Evolutionary conservation across 2,888 invertebrate genomes (phyloP).

Genomic region (Sphaerophoria rueppellii): DNA sequence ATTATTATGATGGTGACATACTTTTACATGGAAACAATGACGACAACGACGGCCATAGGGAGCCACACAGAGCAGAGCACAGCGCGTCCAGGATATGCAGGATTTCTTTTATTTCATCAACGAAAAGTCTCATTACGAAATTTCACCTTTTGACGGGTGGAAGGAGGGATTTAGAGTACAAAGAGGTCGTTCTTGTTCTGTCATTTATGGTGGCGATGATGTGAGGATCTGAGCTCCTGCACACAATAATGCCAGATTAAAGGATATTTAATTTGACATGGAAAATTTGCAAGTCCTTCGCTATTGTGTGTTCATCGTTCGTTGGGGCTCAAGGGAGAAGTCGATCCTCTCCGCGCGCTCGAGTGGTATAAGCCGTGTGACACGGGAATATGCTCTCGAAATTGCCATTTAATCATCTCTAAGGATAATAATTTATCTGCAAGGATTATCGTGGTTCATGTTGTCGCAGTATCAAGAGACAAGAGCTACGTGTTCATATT

Average conservation of each 20-base stretch:
- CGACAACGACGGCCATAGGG: not conserved
- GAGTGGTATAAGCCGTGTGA: constrained; percentile 27
- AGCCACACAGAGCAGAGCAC: not conserved
- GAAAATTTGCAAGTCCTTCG: constrained; percentile 56
- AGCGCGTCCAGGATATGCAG: not conserved
- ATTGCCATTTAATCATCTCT: constrained; percentile 68
- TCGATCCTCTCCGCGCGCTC: not conserved
- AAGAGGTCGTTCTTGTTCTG: constrained; percentile 30
- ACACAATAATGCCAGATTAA: constrained; percentile 42
- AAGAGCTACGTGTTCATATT: not conserved
- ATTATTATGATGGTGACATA: constrained; percentile 58
- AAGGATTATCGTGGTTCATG: constrained; percentile 62
- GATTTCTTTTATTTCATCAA: constrained; percentile 44
- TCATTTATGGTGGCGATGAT: not conserved
- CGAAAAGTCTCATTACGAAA: constrained; percentile 33
- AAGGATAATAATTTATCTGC: constrained; percentile 62
- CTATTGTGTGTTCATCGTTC: not conserved
- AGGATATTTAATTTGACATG: constrained; percentile 62
- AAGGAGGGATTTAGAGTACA: constrained; percentile 4
- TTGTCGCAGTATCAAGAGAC: constrained; percentile 41
- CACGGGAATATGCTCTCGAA: constrained; percentile 51
- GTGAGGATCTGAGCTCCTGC: not conserved
- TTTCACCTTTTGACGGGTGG: constrained; percentile 39
- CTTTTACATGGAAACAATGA: constrained; percentile 57
- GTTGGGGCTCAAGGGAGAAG: not conserved